phyloP scores from a whole-genome alignment of 1,140 invertebrate genomes.

The Drosophila fuyamai region DNA sequence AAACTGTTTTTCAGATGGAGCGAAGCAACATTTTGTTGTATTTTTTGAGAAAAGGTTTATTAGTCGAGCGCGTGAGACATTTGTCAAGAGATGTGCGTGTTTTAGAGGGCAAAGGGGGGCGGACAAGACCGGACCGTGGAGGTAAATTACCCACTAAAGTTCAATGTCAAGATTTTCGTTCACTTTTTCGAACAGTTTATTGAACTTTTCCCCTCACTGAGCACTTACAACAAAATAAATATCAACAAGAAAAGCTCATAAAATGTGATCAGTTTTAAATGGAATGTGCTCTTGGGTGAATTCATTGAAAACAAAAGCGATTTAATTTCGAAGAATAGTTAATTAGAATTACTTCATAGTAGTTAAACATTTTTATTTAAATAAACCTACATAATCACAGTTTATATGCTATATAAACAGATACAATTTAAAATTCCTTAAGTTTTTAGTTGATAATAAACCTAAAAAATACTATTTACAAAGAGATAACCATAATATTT shows the following conservation, averaged over 20 bases:
- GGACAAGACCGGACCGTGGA: background rate
- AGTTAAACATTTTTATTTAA: too few species aligned
- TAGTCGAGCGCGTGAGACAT: constrained; percentile 36
- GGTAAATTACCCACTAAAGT: constrained; percentile 43
- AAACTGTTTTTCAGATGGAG: constrained; percentile 33
- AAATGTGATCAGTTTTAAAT: constrained; percentile 24
- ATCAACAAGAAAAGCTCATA: constrained; percentile 22
- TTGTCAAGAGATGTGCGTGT: constrained; percentile 42
- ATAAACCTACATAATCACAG: background rate
- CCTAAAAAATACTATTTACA: background rate
- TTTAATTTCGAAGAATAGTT: too few species aligned
- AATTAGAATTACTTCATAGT: too few species aligned
- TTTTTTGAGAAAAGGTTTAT: constrained; percentile 14
- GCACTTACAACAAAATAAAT: constrained; percentile 34
- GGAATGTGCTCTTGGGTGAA: background rate
- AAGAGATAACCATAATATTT: background rate
- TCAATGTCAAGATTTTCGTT: constrained; percentile 59
- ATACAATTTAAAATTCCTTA: background rate
- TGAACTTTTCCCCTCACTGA: constrained; percentile 32
- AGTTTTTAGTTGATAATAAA: background rate
- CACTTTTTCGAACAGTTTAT: constrained; percentile 41
- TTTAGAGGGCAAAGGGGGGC: constrained; percentile 3
- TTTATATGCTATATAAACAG: background rate
- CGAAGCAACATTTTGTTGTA: constrained; percentile 2
- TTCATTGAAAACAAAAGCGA: background rate